Conservation (phyloP, 2,888 invertebrate species). For the Aleiodes testaceus region DNA sequence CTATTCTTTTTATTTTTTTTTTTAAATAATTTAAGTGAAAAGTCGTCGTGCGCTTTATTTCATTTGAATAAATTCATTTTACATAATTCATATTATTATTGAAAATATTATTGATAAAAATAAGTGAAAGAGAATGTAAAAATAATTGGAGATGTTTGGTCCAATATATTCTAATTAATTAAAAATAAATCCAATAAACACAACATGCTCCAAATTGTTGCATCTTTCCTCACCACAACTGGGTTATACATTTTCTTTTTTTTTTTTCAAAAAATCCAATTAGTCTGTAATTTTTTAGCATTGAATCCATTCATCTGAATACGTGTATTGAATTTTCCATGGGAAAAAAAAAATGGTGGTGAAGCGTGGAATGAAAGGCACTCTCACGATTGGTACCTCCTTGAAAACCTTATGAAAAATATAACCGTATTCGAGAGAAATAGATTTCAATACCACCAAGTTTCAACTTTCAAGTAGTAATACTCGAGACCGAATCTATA, state of each 20-base stretch:
- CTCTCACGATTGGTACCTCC: slow-evolving; percentile 19
- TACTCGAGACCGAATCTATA: slow-evolving; percentile 13
- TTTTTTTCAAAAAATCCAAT: slow-evolving; percentile 9
- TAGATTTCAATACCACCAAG: slow-evolving; percentile 51
- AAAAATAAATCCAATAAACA: neutral
- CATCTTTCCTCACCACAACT: neutral
- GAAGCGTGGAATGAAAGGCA: neutral
- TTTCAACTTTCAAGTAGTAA: slow-evolving; percentile 55
- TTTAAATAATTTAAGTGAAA: too few relatives aligned
- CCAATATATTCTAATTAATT: too few relatives aligned
- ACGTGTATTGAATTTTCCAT: slow-evolving; percentile 16
- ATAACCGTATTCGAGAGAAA: slow-evolving; percentile 26
- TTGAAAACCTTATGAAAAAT: slow-evolving; percentile 14
- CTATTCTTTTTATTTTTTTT: too few relatives aligned
- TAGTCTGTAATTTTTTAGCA: slow-evolving; percentile 10
- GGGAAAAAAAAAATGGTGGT: neutral
- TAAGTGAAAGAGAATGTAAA: too few relatives aligned
- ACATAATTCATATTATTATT: too few relatives aligned
- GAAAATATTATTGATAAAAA: too few relatives aligned
- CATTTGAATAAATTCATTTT: too few relatives aligned
- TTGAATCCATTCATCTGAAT: slow-evolving; percentile 4
- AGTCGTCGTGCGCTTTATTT: too few relatives aligned
- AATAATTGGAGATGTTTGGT: too few relatives aligned
- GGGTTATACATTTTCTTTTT: neutral
- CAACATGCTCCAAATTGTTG: neutral